These are phyloP conservation scores for Corythaeola cristata DNA, from an alignment of 2,113 vertebrate species.

Conservation along the genomic window DNA sequence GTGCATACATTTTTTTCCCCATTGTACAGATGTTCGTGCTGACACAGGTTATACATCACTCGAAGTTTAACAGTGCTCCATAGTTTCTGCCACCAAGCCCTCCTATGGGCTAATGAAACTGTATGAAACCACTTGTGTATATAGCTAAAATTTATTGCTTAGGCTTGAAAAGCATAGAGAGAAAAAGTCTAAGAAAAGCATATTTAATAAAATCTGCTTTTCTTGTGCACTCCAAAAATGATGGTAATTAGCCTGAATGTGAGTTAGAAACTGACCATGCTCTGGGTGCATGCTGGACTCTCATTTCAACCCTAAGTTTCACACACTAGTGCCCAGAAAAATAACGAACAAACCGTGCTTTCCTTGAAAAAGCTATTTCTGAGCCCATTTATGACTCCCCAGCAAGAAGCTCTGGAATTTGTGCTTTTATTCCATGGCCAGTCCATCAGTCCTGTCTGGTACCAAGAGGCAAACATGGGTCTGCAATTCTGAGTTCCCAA, in stretches of 20 bases:
- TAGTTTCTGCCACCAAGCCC: not conserved
- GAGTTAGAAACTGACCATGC: accelerated
- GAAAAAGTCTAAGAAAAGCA: not conserved
- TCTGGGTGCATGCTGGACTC: not conserved
- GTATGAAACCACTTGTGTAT: not conserved
- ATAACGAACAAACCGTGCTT: not conserved
- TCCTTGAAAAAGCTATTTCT: not conserved
- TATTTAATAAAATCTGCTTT: not conserved
- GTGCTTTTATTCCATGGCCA: not conserved
- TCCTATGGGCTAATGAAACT: not conserved
- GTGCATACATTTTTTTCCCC: not conserved
- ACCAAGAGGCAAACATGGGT: not conserved
- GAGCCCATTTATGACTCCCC: not conserved
- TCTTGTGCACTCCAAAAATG: not conserved
- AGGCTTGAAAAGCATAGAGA: not conserved
- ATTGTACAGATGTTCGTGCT: not conserved
- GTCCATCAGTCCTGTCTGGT: not conserved
- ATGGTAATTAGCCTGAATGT: not conserved
- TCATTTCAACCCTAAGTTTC: not conserved
- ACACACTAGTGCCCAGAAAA: not conserved
- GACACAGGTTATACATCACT: not conserved
- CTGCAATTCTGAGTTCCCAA: not conserved
- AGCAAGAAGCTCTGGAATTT: not conserved
- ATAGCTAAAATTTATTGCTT: not conserved
- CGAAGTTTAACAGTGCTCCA: not conserved